Evolutionary conservation across 2,888 invertebrate genomes (phyloP).

Genomic region (Mesopsocus fuscifrons): DNA sequence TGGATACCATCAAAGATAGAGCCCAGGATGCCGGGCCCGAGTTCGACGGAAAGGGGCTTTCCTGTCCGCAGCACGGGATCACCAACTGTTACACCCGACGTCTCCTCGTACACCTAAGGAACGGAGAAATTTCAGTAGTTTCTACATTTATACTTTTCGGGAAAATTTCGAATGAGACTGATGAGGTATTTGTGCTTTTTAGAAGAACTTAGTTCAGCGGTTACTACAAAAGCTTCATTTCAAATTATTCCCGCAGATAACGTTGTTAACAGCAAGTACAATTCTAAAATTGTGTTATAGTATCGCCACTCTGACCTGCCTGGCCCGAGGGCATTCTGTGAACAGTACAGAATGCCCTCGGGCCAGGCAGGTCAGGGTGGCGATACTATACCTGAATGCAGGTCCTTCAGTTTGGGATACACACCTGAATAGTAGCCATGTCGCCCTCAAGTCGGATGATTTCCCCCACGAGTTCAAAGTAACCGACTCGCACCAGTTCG

Average conservation of each 20-base stretch:
- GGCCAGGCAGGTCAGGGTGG: too few relatives aligned
- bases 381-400: too few relatives aligned
- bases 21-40: constrained; percentile 90
- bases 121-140: constrained; percentile 8
- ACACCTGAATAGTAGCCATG: constrained; percentile 98
- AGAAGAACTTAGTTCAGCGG: too few relatives aligned
- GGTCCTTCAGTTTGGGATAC: too few relatives aligned
- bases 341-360: too few relatives aligned
- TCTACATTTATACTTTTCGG: constrained; percentile 12
- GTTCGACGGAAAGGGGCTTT: constrained; percentile 95
- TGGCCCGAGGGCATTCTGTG: too few relatives aligned
- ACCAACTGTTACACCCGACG: constrained; percentile 96
- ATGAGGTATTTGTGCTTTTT: too few relatives aligned
- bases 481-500: constrained; percentile 97
- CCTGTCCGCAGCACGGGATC: constrained; percentile 98
- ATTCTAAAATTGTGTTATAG: too few relatives aligned
- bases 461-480: constrained; percentile 95
- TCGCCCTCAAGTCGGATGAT: constrained; percentile 99
- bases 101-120: constrained; percentile 70
- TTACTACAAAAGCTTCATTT: too few relatives aligned
- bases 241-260: too few relatives aligned
- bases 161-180: constrained; percentile 1
- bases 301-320: too few relatives aligned
- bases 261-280: too few relatives aligned
- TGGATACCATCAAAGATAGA: constrained; percentile 99